These are phyloP conservation scores for Elachura formosa DNA, from an alignment of 2,113 vertebrate genomes.

Conservation along the genomic window DNA sequence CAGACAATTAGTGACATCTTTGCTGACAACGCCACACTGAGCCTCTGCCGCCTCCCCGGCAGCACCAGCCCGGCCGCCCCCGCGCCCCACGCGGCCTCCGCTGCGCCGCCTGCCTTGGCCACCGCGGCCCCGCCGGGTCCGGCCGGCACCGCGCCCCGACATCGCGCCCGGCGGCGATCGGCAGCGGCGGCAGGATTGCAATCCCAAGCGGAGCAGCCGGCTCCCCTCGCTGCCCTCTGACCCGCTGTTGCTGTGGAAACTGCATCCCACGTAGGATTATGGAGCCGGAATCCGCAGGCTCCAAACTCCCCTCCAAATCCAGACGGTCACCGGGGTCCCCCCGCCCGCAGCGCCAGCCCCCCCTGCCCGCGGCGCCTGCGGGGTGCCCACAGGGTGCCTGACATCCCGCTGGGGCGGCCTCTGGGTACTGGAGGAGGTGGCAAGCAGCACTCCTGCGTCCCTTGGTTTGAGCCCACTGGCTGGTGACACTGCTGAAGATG, in stretches of 20 bases:
- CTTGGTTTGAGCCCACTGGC: background rate
- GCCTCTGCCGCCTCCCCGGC: slow-evolving; percentile 63
- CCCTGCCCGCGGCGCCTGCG: background rate
- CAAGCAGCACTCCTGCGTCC: background rate
- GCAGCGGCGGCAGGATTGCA: slow-evolving; percentile 68
- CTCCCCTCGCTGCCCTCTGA: slow-evolving; percentile 78
- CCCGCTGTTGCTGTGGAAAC: slow-evolving; percentile 80
- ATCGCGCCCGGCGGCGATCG: slow-evolving; percentile 57
- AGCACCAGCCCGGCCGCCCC: slow-evolving; percentile 44
- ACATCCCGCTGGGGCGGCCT: background rate
- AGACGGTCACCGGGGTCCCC: background rate
- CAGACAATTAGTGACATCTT: slow-evolving; percentile 82
- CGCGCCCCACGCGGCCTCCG: background rate
- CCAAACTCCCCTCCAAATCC: slow-evolving; percentile 1
- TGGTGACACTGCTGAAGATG: background rate
- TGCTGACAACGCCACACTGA: slow-evolving; percentile 77
- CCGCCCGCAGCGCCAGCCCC: background rate
- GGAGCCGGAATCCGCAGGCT: slow-evolving; percentile 75
- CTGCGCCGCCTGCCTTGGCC: background rate
- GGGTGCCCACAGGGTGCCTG: background rate
- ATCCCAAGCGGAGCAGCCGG: slow-evolving; percentile 71
- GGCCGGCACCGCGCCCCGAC: background rate
- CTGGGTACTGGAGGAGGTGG: background rate
- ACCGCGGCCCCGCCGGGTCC: slow-evolving; percentile 3
- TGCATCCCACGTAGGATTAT: slow-evolving; percentile 75